Evolutionary conservation across 2,113 vertebrate species (phyloP).

Genomic region (Corythaeola cristata): DNA sequence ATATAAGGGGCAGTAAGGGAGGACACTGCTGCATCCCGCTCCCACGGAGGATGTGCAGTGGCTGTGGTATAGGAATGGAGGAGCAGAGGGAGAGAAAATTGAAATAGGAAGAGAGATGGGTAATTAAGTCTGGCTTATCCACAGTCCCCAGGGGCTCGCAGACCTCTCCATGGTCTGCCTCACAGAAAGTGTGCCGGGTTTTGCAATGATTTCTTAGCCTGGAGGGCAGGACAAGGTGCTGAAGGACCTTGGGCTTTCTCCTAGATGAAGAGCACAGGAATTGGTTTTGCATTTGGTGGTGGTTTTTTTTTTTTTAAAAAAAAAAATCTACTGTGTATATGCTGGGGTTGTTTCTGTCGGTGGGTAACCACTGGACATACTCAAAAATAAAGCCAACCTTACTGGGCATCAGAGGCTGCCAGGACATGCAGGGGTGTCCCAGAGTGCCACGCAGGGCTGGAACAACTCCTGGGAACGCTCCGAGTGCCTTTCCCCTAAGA

Average conservation of each 20-base stretch:
- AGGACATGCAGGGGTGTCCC: background rate
- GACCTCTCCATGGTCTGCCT: background rate
- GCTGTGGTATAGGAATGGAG: background rate
- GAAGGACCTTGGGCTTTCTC: background rate
- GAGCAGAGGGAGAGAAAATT: background rate
- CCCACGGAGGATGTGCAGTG: background rate
- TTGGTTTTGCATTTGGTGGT: background rate
- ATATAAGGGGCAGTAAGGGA: rapidly evolving
- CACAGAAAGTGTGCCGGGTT: rapidly evolving
- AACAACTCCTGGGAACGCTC: background rate
- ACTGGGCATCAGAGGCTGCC: background rate
- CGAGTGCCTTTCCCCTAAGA: background rate
- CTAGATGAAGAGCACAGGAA: background rate
- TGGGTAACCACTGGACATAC: background rate
- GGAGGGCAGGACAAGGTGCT: rapidly evolving
- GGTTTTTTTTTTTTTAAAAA: background rate
- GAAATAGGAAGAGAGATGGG: background rate
- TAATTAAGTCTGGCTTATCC: background rate
- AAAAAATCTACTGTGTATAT: background rate
- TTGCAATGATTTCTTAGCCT: background rate
- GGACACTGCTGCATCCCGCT: rapidly evolving
- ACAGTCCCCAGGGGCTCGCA: background rate
- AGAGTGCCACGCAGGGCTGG: background rate
- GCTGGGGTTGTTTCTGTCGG: background rate
- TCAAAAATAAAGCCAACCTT: background rate